A percentile compares a stretch with the other conserved stretches of the same genome.
Evolutionary conservation across 1,140 invertebrate species (phyloP).

Genomic region (Dolichoris vasculosae): DNA sequence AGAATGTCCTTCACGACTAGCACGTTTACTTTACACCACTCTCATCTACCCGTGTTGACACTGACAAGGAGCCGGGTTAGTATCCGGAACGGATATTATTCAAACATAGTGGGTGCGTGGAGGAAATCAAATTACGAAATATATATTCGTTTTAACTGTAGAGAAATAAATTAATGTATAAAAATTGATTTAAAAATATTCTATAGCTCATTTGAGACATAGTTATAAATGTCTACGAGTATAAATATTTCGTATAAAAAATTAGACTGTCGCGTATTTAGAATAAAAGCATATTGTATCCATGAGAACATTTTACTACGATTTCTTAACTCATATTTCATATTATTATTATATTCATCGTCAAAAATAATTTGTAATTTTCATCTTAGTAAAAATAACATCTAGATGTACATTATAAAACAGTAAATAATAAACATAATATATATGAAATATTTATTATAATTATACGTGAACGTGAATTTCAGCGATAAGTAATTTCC

Average conservation of each 20-base stretch:
- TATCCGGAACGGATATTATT: conserved; percentile 21
- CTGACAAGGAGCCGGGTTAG: not conserved
- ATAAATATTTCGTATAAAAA: too few species aligned
- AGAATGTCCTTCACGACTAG: not conserved
- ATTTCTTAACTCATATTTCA: not conserved
- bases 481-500: too few species aligned
- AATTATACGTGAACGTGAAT: too few species aligned
- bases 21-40: not conserved
- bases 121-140: conserved; percentile 19
- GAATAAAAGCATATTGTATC: not conserved
- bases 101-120: not conserved
- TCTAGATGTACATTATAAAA: too few species aligned
- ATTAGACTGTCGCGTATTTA: not conserved
- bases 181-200: not conserved
- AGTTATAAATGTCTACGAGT: not conserved
- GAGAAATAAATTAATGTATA: not conserved
- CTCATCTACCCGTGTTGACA: not conserved
- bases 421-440: too few species aligned
- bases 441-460: too few species aligned
- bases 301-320: not conserved
- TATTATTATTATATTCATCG: not conserved
- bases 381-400: not conserved
- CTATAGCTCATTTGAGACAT: not conserved
- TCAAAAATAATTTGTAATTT: not conserved
- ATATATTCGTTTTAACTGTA: not conserved